These are phyloP conservation scores for Scolopax mira DNA, from an alignment of 2,113 vertebrate species.

Conservation along the genomic window DNA sequence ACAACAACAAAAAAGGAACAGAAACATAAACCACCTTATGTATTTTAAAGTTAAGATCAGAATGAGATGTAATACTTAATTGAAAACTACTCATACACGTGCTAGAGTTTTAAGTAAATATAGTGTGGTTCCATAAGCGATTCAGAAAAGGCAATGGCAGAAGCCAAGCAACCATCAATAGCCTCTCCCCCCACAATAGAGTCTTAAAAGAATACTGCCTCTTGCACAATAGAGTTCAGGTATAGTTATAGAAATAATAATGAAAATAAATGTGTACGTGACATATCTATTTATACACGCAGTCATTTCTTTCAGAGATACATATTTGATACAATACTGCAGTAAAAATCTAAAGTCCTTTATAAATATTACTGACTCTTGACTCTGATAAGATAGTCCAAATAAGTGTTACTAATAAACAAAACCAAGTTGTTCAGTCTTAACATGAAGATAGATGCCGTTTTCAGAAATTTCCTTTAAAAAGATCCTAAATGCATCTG, in stretches of 20 bases:
- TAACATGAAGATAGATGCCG: neutral
- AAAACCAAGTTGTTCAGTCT: neutral
- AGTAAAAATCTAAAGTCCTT: neutral
- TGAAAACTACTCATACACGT: neutral
- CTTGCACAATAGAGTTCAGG: neutral
- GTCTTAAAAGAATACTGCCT: slow-evolving; percentile 14
- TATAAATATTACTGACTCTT: neutral
- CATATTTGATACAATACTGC: neutral
- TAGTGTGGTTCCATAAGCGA: neutral
- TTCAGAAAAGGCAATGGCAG: slow-evolving; percentile 4
- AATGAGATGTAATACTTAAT: neutral
- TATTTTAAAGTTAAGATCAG: neutral
- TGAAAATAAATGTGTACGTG: neutral
- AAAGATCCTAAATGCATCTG: neutral
- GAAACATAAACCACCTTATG: neutral
- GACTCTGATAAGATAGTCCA: neutral
- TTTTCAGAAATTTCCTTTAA: neutral
- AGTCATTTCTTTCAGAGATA: neutral
- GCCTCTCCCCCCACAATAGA: neutral
- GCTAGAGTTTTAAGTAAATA: neutral
- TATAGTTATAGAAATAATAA: neutral
- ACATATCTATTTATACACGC: slow-evolving; percentile 1
- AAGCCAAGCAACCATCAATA: neutral
- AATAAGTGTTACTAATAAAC: neutral
- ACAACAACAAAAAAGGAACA: neutral